Evolutionary conservation across 2,888 invertebrate genomes (phyloP), one percentile per base, ranked within the genome.

Genomic region (Marronus borbonicus): DNA sequence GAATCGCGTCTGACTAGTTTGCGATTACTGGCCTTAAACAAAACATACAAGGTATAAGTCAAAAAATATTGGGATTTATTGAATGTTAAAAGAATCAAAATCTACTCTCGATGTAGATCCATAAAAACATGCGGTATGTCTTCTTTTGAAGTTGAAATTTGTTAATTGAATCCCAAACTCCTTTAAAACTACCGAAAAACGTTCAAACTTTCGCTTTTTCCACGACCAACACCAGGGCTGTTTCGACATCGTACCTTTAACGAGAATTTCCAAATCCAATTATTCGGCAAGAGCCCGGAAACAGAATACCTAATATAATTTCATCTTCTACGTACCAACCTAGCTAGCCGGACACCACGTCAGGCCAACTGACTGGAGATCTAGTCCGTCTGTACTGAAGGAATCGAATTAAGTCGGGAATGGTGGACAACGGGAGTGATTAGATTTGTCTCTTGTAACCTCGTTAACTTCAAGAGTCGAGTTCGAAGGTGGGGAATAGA

Each of bases 361-460:
- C n/a, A 7, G n/a, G 1, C 5, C 17, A 7, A 1, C 17, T n/a
- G 52, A 17, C n/a, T 52, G 17, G 5, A n/a, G 52, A 17, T 52
- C 52, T 17, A n/a, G n/a, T 7, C 10, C 52, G 52, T 52, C 52
- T 52, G 1, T 2, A n/a, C 52, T 52, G 4, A 52, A 52, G 52
- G 52, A n/a, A 52, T 52, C n/a, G 52, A 52, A 52, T 52, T 52
- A 52, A 52, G 52, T 5, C 14, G 3, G 52, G 52, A 17, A 52
- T 52, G 52, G 52, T 52, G 52, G 52, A 52, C 52, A 52, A 52
- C 52, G 52, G 52, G n/a, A 17, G 17, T 52, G 52, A 52, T 52
- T 52, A 52, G 17, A 52, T 52, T 52, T 52, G 52, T 17, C 52
- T 17, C 52, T 52, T 52, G 52, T 44, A 44, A 17, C 52, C n/a